phyloP scores from a whole-genome alignment of 2,888 invertebrate species.

The Heliconius erato region DNA sequence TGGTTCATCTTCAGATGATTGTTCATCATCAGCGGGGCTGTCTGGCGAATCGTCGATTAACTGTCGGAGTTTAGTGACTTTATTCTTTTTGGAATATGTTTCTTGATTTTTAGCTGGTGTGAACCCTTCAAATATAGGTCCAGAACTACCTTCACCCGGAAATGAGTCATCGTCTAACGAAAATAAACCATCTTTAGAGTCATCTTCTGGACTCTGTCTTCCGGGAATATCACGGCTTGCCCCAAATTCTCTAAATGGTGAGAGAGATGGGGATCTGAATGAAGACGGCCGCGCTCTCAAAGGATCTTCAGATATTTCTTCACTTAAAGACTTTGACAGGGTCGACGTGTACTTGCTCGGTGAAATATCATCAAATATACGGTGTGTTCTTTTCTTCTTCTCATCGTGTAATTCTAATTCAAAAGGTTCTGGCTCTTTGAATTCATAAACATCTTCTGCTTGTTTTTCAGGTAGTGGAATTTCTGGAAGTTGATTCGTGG shows the following conservation, averaged over 20 bases:
- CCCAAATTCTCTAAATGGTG: constrained; percentile 78
- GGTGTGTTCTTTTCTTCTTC: constrained; percentile 82
- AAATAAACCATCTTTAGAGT: constrained; percentile 87
- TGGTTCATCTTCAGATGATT: constrained; percentile 81
- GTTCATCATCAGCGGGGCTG: constrained; percentile 83
- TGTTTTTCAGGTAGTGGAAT: constrained; percentile 72
- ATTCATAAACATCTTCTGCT: constrained; percentile 92
- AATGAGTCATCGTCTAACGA: constrained; percentile 87
- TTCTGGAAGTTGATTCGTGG: constrained; percentile 58
- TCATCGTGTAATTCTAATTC: constrained; percentile 91
- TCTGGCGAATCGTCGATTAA: constrained; percentile 83
- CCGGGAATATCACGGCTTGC: constrained; percentile 85
- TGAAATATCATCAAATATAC: constrained; percentile 83
- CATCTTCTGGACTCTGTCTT: constrained; percentile 87
- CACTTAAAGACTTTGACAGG: constrained; percentile 80
- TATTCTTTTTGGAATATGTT: constrained; percentile 83
- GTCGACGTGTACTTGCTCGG: constrained; percentile 81
- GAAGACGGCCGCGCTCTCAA: constrained; percentile 68
- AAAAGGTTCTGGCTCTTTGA: constrained; percentile 95
- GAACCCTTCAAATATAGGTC: constrained; percentile 84
- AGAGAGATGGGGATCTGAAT: constrained; percentile 76
- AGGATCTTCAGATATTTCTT: constrained; percentile 85
- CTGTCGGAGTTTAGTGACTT: constrained; percentile 79
- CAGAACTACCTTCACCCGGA: constrained; percentile 83
- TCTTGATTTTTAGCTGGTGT: constrained; percentile 86